Conservation (phyloP, 1,140 invertebrate genomes). For the Caenorhabditis remanei region DNA sequence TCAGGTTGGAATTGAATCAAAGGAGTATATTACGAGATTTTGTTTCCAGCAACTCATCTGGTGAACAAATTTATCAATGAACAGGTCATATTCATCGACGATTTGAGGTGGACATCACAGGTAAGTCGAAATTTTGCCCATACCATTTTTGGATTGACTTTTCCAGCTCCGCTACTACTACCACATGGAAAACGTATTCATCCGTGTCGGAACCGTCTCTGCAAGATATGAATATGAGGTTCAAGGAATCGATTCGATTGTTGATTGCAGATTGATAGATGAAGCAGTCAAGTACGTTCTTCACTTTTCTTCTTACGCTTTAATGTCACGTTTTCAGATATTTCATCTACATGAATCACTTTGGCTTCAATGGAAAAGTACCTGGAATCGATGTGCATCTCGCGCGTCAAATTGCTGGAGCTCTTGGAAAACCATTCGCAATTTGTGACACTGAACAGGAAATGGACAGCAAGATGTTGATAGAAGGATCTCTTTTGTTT, state of each 20-base stretch:
- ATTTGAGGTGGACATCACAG: conserved; percentile 14
- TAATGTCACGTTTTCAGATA: background rate
- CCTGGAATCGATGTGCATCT: background rate
- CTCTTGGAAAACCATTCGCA: conserved; percentile 18
- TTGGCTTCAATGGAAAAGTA: conserved; percentile 12
- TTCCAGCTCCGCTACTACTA: conserved; percentile 46
- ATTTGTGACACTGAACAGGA: conserved; percentile 39
- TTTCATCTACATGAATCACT: conserved; percentile 40
- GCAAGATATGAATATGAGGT: conserved; percentile 53
- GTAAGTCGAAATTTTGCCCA: too few species aligned
- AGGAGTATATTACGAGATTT: background rate
- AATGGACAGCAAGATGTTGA: conserved; percentile 30
- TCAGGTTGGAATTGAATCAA: background rate
- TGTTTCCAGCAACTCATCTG: conserved; percentile 8
- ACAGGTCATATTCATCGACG: conserved; percentile 43
- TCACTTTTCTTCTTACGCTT: background rate
- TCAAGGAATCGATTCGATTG: background rate
- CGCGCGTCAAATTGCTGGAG: background rate
- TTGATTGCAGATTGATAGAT: conserved; percentile 4
- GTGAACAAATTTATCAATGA: conserved; percentile 36
- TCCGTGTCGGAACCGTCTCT: conserved; percentile 22
- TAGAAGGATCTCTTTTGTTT: conserved; percentile 30
- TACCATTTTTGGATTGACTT: too few species aligned
- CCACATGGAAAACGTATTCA: conserved; percentile 51
- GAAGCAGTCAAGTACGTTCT: conserved; percentile 15